These are phyloP conservation scores for Equus przewalskii DNA, from an alignment of 2,113 vertebrate genomes.

Conservation along the genomic window DNA sequence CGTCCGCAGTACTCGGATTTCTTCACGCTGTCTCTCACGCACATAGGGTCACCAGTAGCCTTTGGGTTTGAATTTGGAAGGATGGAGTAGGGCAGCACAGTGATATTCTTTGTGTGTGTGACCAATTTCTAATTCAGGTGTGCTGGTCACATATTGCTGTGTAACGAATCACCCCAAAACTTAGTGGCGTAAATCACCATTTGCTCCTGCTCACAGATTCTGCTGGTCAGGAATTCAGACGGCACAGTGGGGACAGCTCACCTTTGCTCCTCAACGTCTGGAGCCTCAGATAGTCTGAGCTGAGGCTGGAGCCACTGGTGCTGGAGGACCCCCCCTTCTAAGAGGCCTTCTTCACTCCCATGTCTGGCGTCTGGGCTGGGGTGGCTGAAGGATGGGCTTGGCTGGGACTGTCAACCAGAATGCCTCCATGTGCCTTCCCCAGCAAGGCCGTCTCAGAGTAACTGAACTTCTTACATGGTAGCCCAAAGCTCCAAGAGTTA, in stretches of 20 bases:
- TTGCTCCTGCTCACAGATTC: background rate
- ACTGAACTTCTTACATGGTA: too few relatives aligned
- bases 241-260: background rate
- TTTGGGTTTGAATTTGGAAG: background rate
- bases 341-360: background rate
- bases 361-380: background rate
- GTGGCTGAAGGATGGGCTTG: background rate
- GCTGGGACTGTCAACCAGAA: background rate
- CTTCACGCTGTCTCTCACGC: background rate
- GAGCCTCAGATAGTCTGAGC: background rate
- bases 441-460: background rate
- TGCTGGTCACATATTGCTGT: background rate
- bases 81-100: background rate
- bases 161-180: background rate
- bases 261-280: background rate
- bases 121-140: background rate
- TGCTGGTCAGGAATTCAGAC: background rate
- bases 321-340: background rate
- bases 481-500: background rate
- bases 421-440: background rate
- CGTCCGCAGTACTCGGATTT: background rate
- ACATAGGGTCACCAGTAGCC: background rate
- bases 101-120: background rate
- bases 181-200: background rate
- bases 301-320: background rate